Evolutionary conservation across 2,113 vertebrate species (phyloP), one percentile per base, ranked within the genome.

Genomic region (Cebus imitator): DNA sequence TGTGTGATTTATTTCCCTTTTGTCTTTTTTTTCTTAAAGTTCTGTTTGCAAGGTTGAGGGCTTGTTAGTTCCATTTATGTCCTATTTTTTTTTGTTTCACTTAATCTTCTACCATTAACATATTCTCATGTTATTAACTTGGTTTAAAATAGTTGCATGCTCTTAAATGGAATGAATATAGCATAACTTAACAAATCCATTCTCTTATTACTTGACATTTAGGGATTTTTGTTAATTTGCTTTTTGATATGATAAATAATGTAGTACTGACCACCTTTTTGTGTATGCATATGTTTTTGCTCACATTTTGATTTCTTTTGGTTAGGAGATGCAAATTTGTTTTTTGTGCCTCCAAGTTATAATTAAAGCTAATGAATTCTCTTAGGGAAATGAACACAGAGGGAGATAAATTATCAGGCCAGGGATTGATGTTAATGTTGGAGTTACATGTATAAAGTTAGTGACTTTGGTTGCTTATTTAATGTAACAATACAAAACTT

Each of bases 351-450:
- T 97, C 0, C 40, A 94, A 75, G 87, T 96, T 94, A 79, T 80
- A 96, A 94, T 96, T 96, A 97, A 95, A 95, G 50, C 64, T 80
- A 93, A 84, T 95, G 45, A 94, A 76, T 97, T 94, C 70, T 68
- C 91, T 64, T 66, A 92, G 64, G 86, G 70, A 96, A 76, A 92
- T 95, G 43, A 93, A 80, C 50, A 94, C 66, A 90, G 64, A 87
- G 70, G 82, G 72, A 90, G 52, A 68, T 87, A 95, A 90, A 82
- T 96, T 68, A 85, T 83, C 68, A 93, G 86, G 68, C 50, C 43
- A 92, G 80, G 55, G 61, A 86, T 84, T 87, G 35, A 90, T 91
- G 21, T 80, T 85, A 91, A 55, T 95, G 73, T 30, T 87, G 35
- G 76, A 70, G 45, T 76, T 91, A 93, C 52, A 64, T 57, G 23